Evolutionary conservation across 2,888 invertebrate genomes (phyloP), one percentile per base, ranked within the genome.

Genomic region (Fragum fragum): DNA sequence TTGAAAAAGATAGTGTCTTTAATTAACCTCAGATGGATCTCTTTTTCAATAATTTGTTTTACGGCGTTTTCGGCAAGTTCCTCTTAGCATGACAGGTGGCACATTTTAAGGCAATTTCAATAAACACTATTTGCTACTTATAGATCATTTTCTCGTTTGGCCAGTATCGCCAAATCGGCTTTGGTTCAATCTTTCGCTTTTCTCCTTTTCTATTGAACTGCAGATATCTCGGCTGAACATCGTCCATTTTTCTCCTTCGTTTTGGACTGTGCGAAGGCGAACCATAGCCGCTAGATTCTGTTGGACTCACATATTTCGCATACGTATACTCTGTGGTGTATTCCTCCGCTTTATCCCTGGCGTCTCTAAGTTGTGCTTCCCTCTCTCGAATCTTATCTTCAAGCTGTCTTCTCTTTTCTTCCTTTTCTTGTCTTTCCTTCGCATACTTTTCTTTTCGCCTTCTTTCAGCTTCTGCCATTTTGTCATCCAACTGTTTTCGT

Each of bases 351-450:
- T 36, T 63, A n/a, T 21, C 21, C 6, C 36, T 18, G 6, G 26
- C 16, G 32, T 63, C 63, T 63, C 21, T 32, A 6, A 29, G 18
- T 11, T 23, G 32, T 36, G 32, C 39, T 36, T 63, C 63, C n/a
- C n/a, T 26, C 23, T 32, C 63, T 36, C 39, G 16, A 21, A 18
- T 63, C 11, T 39, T 32, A 36, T 63, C 63, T 36, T 63, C 63
- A n/a, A 63, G 36, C 21, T 39, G 63, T 39, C 39, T 32, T 39
- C 63, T 32, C 36, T 39, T 32, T 36, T 63, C 63, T 63, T 63
- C 63, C 29, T 21, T 32, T 28, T 63, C 63, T 63, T 21, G 32
- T 23, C 21, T 32, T 21, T 63, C n/a, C 36, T 29, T 63, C 21
- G 32, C 63, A 6, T 21, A 21, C n/a, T 63, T 26, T 36, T 63